Evolutionary conservation across 2,797 vertebrate genomes (phyloP), one percentile per base, ranked within the genome.

Genomic region (Malurus splendens): DNA sequence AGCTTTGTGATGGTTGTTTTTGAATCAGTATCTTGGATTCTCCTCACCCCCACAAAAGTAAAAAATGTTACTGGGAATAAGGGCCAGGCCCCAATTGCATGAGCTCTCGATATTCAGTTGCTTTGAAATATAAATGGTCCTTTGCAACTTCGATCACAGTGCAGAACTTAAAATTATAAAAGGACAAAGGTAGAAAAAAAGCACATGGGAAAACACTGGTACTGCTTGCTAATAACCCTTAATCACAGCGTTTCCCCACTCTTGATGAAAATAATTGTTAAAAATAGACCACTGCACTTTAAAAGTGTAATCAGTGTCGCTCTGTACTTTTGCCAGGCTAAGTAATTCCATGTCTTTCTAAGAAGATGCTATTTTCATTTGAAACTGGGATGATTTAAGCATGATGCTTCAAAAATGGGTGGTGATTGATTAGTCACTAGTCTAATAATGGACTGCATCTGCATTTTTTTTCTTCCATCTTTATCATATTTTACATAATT

Each of bases 341-440:
- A 88, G 42, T 70, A 55, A 78, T 90, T 67, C 61, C 25, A 28
- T 47, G 47, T 62, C 79, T 87, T 90, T 75, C 76, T 72, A 81
- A 90, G 77, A 78, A 86, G 70, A 47, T 78, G 59, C 27, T 87
- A 54, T 86, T 94, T 94, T 90, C 25, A 60, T 62, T 86, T 89
- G 82, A 75, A 93, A 80, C 47, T 38, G 32, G 8, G 6, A 62
- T 87, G 72, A 87, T 86, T 87, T 92, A 80, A 92, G 45, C 45
- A 50, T 72, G 38, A 18, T 83, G 50, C 45, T 91, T 93, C 44
- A 90, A 75, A 90, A 86, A 90, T 81, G 66, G 82, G 90, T 94
- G 85, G 73, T 93, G 91, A 93, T 81, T 85, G 86, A 93, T 95
- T 87, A 93, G 79, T 93, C 90, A 87, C 87, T 79, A 66, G 84